Base-by-base conservation (phyloP, 2,888 invertebrate genomes). In the Erebia palarica region DNA sequence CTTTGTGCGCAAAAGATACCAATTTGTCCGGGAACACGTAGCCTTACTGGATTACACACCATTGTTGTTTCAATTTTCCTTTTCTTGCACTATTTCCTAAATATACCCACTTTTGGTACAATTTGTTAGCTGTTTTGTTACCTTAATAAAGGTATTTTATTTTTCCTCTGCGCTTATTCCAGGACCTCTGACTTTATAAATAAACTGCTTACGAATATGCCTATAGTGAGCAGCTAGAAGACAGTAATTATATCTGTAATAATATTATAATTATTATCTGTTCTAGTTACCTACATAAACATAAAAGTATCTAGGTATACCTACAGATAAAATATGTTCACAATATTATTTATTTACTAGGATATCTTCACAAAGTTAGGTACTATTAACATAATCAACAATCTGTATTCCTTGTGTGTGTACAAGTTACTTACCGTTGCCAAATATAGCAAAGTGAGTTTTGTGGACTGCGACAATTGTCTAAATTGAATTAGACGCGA, bases 401-500 rank as follows among this genome's bases (percentile, higher is more conserved):
- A 51, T 65, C 53, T 65, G 36, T 65, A 65, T 65, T 47, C 18
- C 59, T 27, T 59, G 59, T 36, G 27, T 64, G 55, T 11, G 57
- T 36, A 70, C 21, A 1, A 2, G 68, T 69, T 70, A 69, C 75
- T 73, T 75, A 79, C 76, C 76, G 72, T 76, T 84, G 86, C 83
- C 85, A 86, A 88, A 86, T 83, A 78, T 77, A 77, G 64, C 67
- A 68, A 78, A 84, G 81, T 82, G 65, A 18, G 67, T 78, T 78
- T 80, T 79, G 82, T 78, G 75, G 74, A 80, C 80, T 79, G 77
- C 76, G 77, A 77, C 83, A 87, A 89, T 87, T 81, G 85, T 82
- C 81, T 83, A 85, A 87, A 90, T 90, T 90, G 88, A 88, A 89
- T 89, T 87, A 80, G 86, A 88, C 71, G 80, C 78, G 78, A 78